Evolutionary conservation across 2,888 invertebrate species (phyloP).

Genomic region (Mythimna lalbum): DNA sequence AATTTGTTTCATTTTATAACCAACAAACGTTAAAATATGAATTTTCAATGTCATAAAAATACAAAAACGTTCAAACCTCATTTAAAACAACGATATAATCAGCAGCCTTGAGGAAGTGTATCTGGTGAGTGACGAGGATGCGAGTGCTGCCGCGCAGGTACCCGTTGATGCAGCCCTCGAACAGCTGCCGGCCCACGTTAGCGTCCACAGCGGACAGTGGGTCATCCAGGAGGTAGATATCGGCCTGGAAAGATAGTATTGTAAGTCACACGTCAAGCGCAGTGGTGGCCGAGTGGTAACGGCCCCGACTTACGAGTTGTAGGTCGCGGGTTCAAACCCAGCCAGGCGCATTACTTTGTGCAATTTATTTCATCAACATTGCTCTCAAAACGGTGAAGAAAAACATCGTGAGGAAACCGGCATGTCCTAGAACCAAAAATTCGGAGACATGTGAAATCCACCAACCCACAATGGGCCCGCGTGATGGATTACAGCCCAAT

Average conservation of each 20-base stretch:
- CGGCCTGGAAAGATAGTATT: conserved; percentile 87
- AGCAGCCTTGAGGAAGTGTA: conserved; percentile 94
- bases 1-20: background rate
- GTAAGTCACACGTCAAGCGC: too few relatives aligned
- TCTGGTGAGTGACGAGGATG: conserved; percentile 96
- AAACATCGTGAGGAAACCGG: too few relatives aligned
- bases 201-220: conserved; percentile 97
- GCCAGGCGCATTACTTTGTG: too few relatives aligned
- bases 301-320: too few relatives aligned
- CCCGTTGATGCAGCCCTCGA: conserved; percentile 94
- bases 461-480: too few relatives aligned
- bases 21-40: background rate
- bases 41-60: background rate
- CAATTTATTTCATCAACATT: too few relatives aligned
- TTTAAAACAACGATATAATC: conserved; percentile 92
- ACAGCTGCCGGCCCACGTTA: conserved; percentile 94
- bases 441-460: too few relatives aligned
- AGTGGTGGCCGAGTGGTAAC: too few relatives aligned
- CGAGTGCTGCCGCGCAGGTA: conserved; percentile 93
- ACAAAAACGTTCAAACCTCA: conserved; percentile 71
- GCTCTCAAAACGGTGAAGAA: too few relatives aligned
- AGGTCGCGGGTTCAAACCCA: too few relatives aligned
- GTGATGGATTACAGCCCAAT: too few relatives aligned
- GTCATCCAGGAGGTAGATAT: conserved; percentile 96
- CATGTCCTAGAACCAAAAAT: too few relatives aligned